Evolutionary conservation across 2,797 vertebrate species (phyloP), one percentile per base, ranked within the genome.

Genomic region (Mormyrops boulengeri): DNA sequence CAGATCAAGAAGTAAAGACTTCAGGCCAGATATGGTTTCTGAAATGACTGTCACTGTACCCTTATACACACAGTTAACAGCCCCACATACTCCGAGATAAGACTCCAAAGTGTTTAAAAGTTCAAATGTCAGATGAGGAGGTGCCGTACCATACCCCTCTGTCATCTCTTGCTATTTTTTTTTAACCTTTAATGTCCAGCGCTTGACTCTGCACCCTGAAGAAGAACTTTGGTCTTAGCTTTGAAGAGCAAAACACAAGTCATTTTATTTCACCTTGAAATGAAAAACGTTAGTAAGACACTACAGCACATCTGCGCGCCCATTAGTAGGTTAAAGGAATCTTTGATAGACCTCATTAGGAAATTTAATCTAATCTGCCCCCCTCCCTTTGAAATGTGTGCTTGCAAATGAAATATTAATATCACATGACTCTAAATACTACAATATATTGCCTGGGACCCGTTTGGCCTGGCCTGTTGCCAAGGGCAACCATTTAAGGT

Each of bases 361-460:
- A 89, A 88, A 85, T 26, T 38, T 38, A 44, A 84, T 88, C 87
- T 87, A 90, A 91, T 88, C 90, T 91, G 85, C 90, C 85, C 44
- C 26, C 38, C 22, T 14, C 66, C 69, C 85, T 93, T 92, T 90
- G 89, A 91, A 91, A 91, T 89, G 89, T 90, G 87, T 90, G 89
- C 89, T 90, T 60, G 85, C 57, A 92, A 93, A 93, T 92, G 14
- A 93, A 94, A 93, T 91, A 92, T 93, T 90, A 92, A 94, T 93
- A 89, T 87, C 88, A 57, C 62, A 88, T 80, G 77, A 44, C 49
- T 91, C 34, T 26, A 88, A 88, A 87, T 86, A 38, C 80, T 89
- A 89, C 91, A 92, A 92, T 90, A 88, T 88, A 91, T 93, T 90
- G 34, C 73, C 38, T 89, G 19, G 41, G n/a, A 38, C 69, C 84